Percentiles rank a stretch among this genome's conserved stretches.
phyloP scores from a whole-genome alignment of 1,140 invertebrate species.

The Aporrectodea caliginosa region DNA sequence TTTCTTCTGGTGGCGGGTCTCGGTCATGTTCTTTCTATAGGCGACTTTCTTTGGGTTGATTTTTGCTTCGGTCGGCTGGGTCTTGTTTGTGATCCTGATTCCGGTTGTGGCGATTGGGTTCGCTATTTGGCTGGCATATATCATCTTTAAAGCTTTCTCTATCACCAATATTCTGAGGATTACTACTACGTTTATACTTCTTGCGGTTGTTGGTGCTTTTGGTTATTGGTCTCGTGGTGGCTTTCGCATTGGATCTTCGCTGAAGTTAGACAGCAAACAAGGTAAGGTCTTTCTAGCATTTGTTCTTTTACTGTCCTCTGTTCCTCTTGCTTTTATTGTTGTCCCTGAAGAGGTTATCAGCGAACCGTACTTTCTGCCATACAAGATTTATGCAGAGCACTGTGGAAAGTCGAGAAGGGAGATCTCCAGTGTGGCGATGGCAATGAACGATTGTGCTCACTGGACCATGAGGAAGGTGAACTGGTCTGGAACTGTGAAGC shows the following conservation, averaged over 20 bases:
- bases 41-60: constrained; percentile 23
- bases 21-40: constrained; percentile 26
- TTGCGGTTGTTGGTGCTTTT: constrained; percentile 18
- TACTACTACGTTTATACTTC: constrained; percentile 18
- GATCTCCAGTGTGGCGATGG: constrained; percentile 5
- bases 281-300: constrained; percentile 14
- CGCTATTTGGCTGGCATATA: constrained; percentile 5
- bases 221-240: constrained; percentile 28
- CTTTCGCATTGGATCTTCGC: constrained; percentile 17
- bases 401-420: constrained; percentile 18
- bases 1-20: constrained; percentile 32
- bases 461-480: constrained; percentile 20
- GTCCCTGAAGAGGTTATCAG: constrained; percentile 10
- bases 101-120: constrained; percentile 21
- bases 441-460: constrained; percentile 22
- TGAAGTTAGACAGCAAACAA: constrained; percentile 1
- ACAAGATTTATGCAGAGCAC: constrained; percentile 10
- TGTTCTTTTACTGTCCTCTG: constrained; percentile 18
- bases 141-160: constrained; percentile 24
- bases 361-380: constrained; percentile 1
- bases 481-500: constrained; percentile 25
- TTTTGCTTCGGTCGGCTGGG: constrained; percentile 29
- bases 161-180: constrained; percentile 21
- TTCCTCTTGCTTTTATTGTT: constrained; percentile 21
- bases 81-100: constrained; percentile 11